These are phyloP conservation scores for Mimachlamys varia DNA, from an alignment of 2,888 invertebrate genomes.

Conservation along the genomic window DNA sequence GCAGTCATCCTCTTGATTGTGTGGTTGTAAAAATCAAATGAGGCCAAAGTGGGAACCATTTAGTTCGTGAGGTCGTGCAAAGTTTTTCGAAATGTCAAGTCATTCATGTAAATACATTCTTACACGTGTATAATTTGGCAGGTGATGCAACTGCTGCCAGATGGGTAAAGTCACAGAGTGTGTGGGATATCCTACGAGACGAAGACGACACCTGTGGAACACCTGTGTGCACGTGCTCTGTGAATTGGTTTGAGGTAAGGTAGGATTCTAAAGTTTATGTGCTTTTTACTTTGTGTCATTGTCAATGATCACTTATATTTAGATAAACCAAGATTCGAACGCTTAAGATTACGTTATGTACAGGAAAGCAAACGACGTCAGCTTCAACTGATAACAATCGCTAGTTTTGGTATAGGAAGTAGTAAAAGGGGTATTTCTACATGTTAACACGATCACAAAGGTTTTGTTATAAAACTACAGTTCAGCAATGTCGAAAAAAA, in stretches of 20 bases:
- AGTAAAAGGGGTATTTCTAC: too few relatives aligned
- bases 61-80: not conserved
- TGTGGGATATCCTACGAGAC: not conserved
- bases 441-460: too few relatives aligned
- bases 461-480: too few relatives aligned
- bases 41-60: not conserved
- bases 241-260: not conserved
- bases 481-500: too few relatives aligned
- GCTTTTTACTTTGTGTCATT: too few relatives aligned
- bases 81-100: not conserved
- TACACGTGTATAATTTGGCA: conserved; percentile 17
- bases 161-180: not conserved
- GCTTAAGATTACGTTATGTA: too few relatives aligned
- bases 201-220: not conserved
- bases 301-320: too few relatives aligned
- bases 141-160: not conserved
- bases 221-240: not conserved
- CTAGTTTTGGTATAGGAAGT: too few relatives aligned
- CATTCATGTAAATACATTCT: conserved; percentile 23
- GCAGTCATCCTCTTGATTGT: not conserved
- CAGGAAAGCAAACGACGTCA: too few relatives aligned
- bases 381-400: too few relatives aligned
- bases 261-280: too few relatives aligned
- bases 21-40: not conserved
- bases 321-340: too few relatives aligned